Evolutionary conservation across 2,888 invertebrate species (phyloP).

Genomic region (Brachypalpus laphriformis): DNA sequence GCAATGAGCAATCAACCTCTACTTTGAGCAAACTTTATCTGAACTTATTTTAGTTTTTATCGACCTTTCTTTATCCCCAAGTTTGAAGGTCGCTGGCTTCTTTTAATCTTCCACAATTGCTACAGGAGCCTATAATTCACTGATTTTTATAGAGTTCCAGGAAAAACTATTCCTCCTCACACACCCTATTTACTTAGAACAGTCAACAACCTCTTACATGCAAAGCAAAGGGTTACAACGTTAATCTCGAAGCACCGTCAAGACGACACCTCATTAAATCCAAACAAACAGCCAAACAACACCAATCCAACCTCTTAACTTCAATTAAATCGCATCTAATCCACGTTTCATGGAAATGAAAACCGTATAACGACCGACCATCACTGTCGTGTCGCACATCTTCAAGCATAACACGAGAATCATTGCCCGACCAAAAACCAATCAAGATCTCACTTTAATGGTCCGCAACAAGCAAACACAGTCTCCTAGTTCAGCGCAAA

Average conservation of each 20-base stretch:
- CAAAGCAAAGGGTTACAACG: conserved; percentile 40
- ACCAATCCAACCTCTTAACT: conserved; percentile 48
- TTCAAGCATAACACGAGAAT: conserved; percentile 11
- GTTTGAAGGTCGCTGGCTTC: no score
- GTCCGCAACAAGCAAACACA: conserved; percentile 41
- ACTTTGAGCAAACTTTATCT: no score
- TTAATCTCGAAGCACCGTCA: conserved; percentile 20
- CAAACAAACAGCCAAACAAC: conserved; percentile 37
- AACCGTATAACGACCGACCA: conserved; percentile 40
- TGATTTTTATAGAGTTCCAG: conserved; percentile 1
- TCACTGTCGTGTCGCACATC: conserved; percentile 21
- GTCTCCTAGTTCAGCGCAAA: conserved; percentile 18
- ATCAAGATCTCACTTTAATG: conserved; percentile 71
- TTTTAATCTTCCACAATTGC: no score
- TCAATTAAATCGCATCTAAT: conserved; percentile 70
- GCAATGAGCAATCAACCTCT: no score
- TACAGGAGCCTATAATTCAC: no score
- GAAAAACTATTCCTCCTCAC: neutral
- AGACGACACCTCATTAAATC: conserved; percentile 69
- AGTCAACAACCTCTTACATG: conserved; percentile 38
- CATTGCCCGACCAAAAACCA: conserved; percentile 63
- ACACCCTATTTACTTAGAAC: conserved; percentile 17
- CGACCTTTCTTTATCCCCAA: no score
- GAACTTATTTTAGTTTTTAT: no score
- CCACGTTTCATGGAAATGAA: conserved; percentile 63